Evolutionary conservation across 2,797 vertebrate genomes (phyloP).

Genomic region (Smutsia gigantea): DNA sequence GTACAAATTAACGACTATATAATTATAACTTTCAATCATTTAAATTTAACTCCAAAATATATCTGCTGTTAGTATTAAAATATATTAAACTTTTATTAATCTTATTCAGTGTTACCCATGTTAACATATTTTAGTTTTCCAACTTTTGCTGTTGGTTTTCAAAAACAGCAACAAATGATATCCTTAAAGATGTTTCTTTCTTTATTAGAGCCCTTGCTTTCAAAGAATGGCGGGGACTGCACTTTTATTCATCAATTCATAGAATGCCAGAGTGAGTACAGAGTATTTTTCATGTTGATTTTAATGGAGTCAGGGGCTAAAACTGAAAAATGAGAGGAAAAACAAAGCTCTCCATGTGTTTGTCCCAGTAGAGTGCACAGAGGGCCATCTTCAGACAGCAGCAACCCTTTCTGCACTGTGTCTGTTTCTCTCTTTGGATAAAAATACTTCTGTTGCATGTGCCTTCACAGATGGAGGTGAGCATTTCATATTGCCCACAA

Average conservation of each 20-base stretch:
- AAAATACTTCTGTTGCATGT: conserved; percentile 50
- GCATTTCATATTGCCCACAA: neutral
- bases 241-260: conserved; percentile 98
- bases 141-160: conserved; percentile 72
- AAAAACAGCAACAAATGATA: conserved; percentile 72
- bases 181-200: conserved; percentile 92
- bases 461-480: conserved; percentile 4
- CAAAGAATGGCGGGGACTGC: conserved; percentile 97
- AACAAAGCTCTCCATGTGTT: conserved; percentile 18
- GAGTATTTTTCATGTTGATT: conserved; percentile 88
- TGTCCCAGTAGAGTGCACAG: neutral
- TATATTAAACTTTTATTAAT: conserved; percentile 50
- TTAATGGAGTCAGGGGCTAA: conserved; percentile 76
- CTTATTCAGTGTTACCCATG: conserved; percentile 39
- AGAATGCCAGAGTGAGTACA: conserved; percentile 98
- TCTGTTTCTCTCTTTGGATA: conserved; percentile 55
- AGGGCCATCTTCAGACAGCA: conserved; percentile 45
- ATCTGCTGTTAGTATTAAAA: conserved; percentile 51
- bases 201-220: conserved; percentile 97
- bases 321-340: conserved; percentile 10
- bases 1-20: conserved; percentile 37
- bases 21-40: conserved; percentile 24
- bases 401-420: neutral
- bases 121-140: conserved; percentile 67
- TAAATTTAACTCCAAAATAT: conserved; percentile 56